Base-by-base conservation (phyloP, 2,797 vertebrate species). In the Steatocranus sp. region DNA sequence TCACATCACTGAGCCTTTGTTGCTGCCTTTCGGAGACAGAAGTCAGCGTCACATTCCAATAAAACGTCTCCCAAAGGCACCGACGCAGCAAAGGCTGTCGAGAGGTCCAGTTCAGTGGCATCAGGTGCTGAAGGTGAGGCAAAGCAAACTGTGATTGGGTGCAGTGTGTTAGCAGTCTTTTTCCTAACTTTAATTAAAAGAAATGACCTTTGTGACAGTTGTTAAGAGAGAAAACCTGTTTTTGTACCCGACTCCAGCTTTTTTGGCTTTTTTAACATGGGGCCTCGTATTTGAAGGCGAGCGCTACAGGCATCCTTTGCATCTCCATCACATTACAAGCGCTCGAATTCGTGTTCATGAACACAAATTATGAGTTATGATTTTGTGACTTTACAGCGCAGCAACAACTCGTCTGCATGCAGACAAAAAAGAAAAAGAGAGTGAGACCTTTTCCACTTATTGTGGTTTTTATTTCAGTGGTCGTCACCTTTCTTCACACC, bases 401-500 rank as follows among this genome's bases (percentile, higher is more conserved):
- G 25, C 41, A 48, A 8, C 68, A 30, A 46, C 56, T 70, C 14
- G 15, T 70, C 0, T 73, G 66, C 23, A 4, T 5, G 41, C 25
- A 3, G 9, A 27, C 38, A 18, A 70, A 48, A 12, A 8, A 70
- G 25, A 7, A 34, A n/a, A 34, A 1, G 6, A n/a, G 41, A 18
- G 41, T 5, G 11, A 48, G 43, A 18, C 30, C 27, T 80, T 76
- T 17, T 27, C 66, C 63, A 4, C 34, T 17, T 18, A n/a, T 41
- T 46, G 43, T 8, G 32, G 6, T 46, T 36, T 36, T 11, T 58
- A 34, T 76, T 18, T 9, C 41, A 70, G 56, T 5, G 12, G 10
- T 63, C 3, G 27, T 87, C 86, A 78, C 81, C 89, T 79, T 79
- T 9, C 80, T 27, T 18, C 78, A 5, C 83, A 15, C 2, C 5